phyloP scores from a whole-genome alignment of 2,113 vertebrate species.

The Pelusios castaneus region DNA sequence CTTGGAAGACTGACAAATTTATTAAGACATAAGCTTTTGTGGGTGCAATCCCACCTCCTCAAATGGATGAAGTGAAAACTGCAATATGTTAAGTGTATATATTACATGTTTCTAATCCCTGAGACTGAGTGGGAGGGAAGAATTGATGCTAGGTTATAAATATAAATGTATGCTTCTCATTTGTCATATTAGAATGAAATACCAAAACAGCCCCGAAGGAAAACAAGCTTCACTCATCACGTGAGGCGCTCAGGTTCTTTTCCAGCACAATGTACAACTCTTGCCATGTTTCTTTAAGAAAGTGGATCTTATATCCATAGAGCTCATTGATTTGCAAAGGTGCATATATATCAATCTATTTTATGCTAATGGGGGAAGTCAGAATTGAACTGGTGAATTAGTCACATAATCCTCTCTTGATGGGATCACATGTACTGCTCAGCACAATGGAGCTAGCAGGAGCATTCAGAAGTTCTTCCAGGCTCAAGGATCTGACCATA shows the following conservation, averaged over 20 bases:
- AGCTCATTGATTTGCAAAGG: background rate
- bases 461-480: background rate
- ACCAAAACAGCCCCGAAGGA: background rate
- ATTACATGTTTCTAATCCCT: too few species aligned
- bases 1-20: too few species aligned
- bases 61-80: too few species aligned
- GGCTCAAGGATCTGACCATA: background rate
- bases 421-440: background rate
- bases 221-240: background rate
- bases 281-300: background rate
- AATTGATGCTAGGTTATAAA: background rate
- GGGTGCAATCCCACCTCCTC: too few species aligned
- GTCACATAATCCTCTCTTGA: background rate
- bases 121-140: conserved; percentile 43
- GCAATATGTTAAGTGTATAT: too few species aligned
- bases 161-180: background rate
- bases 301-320: background rate
- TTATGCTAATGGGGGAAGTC: background rate
- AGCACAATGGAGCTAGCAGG: background rate
- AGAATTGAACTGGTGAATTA: background rate
- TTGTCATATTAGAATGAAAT: background rate
- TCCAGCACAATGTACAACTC: rapidly evolving
- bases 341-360: background rate
- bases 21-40: too few species aligned
- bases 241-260: background rate